Percentiles rank a stretch among this genome's conserved stretches.
Conservation (phyloP, 1,140 invertebrate genomes). For the Nomia melanderi region DNA sequence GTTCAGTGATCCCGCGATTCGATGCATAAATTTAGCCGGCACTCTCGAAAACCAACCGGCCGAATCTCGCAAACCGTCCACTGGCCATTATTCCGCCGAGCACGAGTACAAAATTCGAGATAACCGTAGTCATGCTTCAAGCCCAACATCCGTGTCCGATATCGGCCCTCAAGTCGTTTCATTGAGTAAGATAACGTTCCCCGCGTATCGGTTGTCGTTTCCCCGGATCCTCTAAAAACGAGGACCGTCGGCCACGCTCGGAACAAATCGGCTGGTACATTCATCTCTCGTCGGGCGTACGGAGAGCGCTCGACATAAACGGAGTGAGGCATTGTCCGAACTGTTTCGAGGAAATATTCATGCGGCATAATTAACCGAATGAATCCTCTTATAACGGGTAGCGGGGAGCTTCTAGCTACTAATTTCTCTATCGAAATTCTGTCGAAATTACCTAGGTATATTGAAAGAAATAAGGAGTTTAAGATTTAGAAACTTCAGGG, state of each 20-base stretch:
- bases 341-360: no score
- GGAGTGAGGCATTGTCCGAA: no score
- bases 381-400: no score
- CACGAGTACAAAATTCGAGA: not conserved
- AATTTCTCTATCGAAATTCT: no score
- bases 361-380: no score
- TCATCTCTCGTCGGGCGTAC: not conserved
- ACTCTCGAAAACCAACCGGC: not conserved
- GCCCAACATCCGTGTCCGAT: not conserved
- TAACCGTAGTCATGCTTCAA: not conserved
- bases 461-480: no score
- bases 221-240: not conserved
- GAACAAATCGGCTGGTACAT: conserved; percentile 11
- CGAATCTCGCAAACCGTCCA: not conserved
- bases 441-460: no score
- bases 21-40: no score
- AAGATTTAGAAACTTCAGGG: no score
- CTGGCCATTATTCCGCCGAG: not conserved
- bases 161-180: not conserved
- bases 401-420: no score
- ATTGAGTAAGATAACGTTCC: not conserved
- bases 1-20: no score
- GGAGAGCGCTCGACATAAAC: not conserved
- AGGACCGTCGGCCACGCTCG: not conserved
- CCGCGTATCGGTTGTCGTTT: not conserved